These are phyloP conservation scores for Adelosebastes latens DNA, from an alignment of 2,797 vertebrate species.

Conservation along the genomic window DNA sequence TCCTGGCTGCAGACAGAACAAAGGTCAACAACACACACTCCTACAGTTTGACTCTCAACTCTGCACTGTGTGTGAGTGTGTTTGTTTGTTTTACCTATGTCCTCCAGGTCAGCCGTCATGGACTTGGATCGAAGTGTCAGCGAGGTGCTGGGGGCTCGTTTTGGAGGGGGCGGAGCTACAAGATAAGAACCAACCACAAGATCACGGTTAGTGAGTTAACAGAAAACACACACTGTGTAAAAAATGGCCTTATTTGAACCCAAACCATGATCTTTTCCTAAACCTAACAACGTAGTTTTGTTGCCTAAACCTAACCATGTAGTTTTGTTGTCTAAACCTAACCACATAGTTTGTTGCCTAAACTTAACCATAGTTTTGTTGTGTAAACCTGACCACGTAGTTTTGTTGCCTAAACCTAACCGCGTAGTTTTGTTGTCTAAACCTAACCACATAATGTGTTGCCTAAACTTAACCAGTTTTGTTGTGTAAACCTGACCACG, in stretches of 20 bases:
- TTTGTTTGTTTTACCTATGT: conserved; percentile 79
- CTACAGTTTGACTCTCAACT: neutral
- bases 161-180: conserved; percentile 95
- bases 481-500: too few relatives aligned
- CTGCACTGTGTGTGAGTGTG: conserved; percentile 28
- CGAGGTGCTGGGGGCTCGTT: conserved; percentile 96
- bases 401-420: too few relatives aligned
- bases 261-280: neutral
- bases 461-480: too few relatives aligned
- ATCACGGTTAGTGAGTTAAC: neutral
- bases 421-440: too few relatives aligned
- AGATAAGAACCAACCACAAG: conserved; percentile 35
- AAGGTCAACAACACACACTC: conserved; percentile 58
- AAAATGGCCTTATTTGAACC: neutral
- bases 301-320: too few relatives aligned
- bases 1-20: conserved; percentile 76
- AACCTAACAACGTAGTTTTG: neutral
- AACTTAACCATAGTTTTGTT: too few relatives aligned
- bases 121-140: conserved; percentile 97
- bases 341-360: too few relatives aligned
- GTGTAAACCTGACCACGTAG: too few relatives aligned
- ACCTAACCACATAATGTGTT: rapidly evolving
- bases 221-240: neutral
- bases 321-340: too few relatives aligned
- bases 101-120: conserved; percentile 98